Base-by-base conservation (phyloP, 2,113 vertebrate species). In the Callipepla squamata region DNA sequence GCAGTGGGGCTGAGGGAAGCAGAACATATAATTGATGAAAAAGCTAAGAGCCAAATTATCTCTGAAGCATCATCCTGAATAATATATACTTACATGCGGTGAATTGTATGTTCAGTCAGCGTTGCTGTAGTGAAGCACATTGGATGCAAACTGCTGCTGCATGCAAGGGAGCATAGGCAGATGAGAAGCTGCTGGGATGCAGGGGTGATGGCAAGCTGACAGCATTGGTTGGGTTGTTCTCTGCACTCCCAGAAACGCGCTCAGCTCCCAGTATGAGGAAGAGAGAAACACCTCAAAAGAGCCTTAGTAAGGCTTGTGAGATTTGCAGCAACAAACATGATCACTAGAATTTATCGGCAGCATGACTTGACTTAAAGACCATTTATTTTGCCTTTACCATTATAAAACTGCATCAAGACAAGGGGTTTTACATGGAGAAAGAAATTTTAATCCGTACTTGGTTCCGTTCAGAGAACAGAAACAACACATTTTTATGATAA, bases 221-320 rank as follows among this genome's bases (percentile, higher is more conserved):
- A 15, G 50, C 20, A 5, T 9, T 34, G 14, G 11, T 32, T 36
- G 22, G 20, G 30, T 47, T 66, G n/a, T 19, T 61, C 22, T 36
- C 30, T 42, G 5, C 22, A 1, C 36, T 57, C 25, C 40, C 62
- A 6, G 48, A 38, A 36, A 53, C 18, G 21, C 13, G 21, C 1
- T 16, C 2, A 0, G 5, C 15, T 73, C 32, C 73, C 18, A 61
- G 12, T 0, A 0, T 36, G 26, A 73, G 36, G 25, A 42, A 50
- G 14, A 73, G 67, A 55, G 15, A 78, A 73, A 55, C 30, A 51
- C 0, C 23, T 51, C 53, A 34, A n/a, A 69, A 69, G n/a, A 59
- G 40, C 8, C 21, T 10, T 5, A 38, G 4, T 34, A 45, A 66
- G 61, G 51, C 38, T 53, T 65, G 30, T 9, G 51, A 66, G 70